Evolutionary conservation across 2,113 vertebrate genomes (phyloP), one percentile per base, ranked within the genome.

Genomic region (Phaetusa simplex): DNA sequence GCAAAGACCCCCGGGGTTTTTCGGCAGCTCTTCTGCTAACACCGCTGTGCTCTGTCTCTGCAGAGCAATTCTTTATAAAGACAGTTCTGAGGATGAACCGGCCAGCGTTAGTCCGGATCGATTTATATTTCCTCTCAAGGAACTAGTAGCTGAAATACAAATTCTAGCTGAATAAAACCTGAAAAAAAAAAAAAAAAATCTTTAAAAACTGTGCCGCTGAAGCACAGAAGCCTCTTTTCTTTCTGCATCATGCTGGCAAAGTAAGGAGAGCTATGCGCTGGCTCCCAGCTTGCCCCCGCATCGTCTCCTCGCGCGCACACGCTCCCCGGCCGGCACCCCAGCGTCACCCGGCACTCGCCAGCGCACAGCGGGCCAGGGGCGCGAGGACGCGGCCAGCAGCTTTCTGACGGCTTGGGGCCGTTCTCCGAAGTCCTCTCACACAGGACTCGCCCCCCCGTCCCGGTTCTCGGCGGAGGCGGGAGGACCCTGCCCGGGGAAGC

Each of bases 111-210:
- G 27, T 58, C 94, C 5, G 5, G 14, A 93, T 92, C 55, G 12
- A 95, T 96, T 81, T 70, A 38, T 55, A 32, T 53, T 86, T 92
- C 90, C 90, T 93, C 80, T 50, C 90, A 9, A 88, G 88, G 64
- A 92, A 58, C 90, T 10, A 4, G 22, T 1, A 59, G 85, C 85
- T 70, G 76, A 94, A 95, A 94, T 19, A 86, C 88, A 81, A 95
- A 90, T 90, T 86, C 72, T 8, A 74, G 59, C 50, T 97, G 93
- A 97, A 93, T 96, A 96, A 96, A 96, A 94, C 92, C 93, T 94
- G 78, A 55, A 74, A 52, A 92, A 50, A 78, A 32, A 77, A 77
- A 38, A 38, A 38, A 38, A 38, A 81, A 65, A 65, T 47, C 78
- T 91, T 91, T 91, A 61, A 79, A 82, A 95, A 22, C 56, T 27